Percentiles rank a stretch among this genome's conserved stretches.
These are phyloP conservation scores for Tetanocera ferruginea DNA, from an alignment of 2,888 invertebrate genomes.

Conservation along the genomic window DNA sequence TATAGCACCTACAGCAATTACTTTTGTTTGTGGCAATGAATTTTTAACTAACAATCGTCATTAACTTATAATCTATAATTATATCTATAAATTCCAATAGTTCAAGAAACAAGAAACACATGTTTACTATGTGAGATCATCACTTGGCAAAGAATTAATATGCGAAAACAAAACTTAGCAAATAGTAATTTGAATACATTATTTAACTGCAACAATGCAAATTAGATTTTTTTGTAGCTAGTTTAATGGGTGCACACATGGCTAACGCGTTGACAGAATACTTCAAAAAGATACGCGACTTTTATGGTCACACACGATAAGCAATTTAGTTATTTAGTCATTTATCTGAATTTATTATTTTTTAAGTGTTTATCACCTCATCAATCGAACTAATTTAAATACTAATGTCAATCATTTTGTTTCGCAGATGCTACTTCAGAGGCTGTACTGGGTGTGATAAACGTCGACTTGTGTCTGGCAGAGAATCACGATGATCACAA, in stretches of 20 bases:
- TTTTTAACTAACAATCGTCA: too few species aligned
- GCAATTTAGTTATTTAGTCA: neutral
- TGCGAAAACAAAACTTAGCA: neutral
- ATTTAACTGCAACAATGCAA: slow-evolving; percentile 18
- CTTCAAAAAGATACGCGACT: neutral
- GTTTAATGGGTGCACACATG: neutral
- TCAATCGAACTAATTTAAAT: neutral
- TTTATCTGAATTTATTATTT: neutral
- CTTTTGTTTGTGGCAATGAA: neutral
- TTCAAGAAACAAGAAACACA: slow-evolving; percentile 1
- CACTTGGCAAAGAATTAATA: neutral
- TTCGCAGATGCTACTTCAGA: slow-evolving; percentile 72
- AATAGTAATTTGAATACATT: neutral
- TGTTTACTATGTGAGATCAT: slow-evolving; percentile 11
- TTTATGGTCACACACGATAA: neutral
- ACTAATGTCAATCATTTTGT: slow-evolving; percentile 11
- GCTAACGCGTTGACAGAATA: neutral
- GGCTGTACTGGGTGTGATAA: slow-evolving; percentile 78
- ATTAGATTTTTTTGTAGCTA: neutral
- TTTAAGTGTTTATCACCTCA: neutral
- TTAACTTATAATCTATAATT: neutral
- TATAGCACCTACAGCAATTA: neutral
- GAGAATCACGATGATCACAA: slow-evolving; percentile 84
- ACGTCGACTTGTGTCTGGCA: slow-evolving; percentile 80
- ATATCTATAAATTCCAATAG: neutral